phyloP scores from a whole-genome alignment of 1,140 invertebrate genomes.

The Choristoneura fumiferana region DNA sequence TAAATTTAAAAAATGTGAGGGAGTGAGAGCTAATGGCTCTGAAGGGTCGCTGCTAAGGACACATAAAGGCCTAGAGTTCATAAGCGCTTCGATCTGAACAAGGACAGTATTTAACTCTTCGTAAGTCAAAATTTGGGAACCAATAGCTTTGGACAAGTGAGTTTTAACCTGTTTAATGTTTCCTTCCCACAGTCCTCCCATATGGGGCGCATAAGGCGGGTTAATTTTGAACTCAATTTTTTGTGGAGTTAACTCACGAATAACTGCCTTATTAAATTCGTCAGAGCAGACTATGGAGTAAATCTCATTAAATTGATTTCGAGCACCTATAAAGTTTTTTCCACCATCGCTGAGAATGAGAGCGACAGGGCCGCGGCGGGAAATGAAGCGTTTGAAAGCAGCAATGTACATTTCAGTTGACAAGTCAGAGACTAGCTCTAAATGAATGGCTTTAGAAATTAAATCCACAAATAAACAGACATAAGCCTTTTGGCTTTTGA shows the following conservation, averaged over 20 bases:
- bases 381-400: slow-evolving; percentile 39
- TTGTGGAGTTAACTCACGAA: background rate
- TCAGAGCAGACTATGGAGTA: background rate
- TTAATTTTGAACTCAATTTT: no score
- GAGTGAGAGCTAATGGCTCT: no score
- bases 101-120: slow-evolving; percentile 29
- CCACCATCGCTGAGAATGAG: slow-evolving; percentile 32
- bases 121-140: slow-evolving; percentile 27
- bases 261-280: background rate
- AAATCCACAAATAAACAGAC: no score
- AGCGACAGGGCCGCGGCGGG: slow-evolving; percentile 29
- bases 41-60: no score
- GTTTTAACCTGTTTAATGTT: slow-evolving; percentile 37
- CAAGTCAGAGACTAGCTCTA: slow-evolving; percentile 32
- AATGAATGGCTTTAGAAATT: no score
- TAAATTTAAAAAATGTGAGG: no score
- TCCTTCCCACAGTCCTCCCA: slow-evolving; percentile 48
- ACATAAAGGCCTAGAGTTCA: no score
- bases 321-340: slow-evolving; percentile 25
- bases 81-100: no score
- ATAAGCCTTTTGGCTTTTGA: no score
- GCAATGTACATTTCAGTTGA: slow-evolving; percentile 40
- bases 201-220: slow-evolving; percentile 35
- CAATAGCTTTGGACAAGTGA: slow-evolving; percentile 30
- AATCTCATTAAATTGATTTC: background rate